Conservation (phyloP, 2,888 invertebrate species). For the Apotomis capreana region DNA sequence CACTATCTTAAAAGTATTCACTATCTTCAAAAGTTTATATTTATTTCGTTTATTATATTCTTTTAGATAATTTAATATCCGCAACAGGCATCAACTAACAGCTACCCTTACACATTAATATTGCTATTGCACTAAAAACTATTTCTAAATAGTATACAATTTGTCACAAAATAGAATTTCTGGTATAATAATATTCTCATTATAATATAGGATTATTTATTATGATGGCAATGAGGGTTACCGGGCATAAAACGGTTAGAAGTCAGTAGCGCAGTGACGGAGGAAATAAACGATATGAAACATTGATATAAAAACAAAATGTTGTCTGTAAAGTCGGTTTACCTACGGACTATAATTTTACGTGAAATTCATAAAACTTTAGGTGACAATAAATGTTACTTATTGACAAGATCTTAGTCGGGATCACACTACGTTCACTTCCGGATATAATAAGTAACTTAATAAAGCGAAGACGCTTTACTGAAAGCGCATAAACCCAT, state of each 20-base stretch:
- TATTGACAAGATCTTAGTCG: no score
- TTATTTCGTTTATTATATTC: background rate
- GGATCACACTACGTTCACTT: no score
- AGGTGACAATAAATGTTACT: no score
- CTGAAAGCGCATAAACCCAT: no score
- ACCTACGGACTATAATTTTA: no score
- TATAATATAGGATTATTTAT: constrained; percentile 42
- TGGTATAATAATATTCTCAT: constrained; percentile 50
- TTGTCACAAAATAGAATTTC: constrained; percentile 69
- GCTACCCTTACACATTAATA: constrained; percentile 33
- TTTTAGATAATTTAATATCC: background rate
- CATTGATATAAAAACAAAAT: no score
- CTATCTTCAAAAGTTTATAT: no score
- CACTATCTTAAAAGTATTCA: no score
- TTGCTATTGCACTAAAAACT: constrained; percentile 41
- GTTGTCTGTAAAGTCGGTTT: no score
- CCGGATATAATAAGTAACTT: no score
- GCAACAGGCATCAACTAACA: constrained; percentile 33
- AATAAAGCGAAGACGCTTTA: no score
- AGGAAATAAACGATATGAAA: background rate
- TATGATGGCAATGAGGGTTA: constrained; percentile 33
- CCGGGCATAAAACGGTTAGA: background rate
- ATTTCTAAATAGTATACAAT: constrained; percentile 51
- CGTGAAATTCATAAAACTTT: no score
- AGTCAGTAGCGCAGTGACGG: background rate